These are phyloP conservation scores for Uloborus diversus DNA, from an alignment of 1,140 invertebrate genomes.

Conservation along the genomic window DNA sequence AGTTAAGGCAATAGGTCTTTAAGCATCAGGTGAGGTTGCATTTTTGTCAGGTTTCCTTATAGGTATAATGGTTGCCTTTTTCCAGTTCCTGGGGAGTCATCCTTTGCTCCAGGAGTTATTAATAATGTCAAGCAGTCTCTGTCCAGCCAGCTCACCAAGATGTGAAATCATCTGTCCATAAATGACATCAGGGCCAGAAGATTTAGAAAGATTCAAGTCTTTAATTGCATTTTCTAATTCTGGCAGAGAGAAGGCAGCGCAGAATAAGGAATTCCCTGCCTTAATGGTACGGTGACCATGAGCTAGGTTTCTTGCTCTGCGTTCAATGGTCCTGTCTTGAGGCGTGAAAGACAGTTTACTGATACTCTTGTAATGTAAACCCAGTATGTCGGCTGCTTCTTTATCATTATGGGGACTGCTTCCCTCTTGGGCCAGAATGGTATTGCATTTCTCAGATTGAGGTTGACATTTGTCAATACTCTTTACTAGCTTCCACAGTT, in stretches of 20 bases:
- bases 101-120: not conserved
- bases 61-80: not conserved
- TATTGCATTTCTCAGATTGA: not conserved
- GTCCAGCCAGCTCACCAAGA: too few species aligned
- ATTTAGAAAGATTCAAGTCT: too few species aligned
- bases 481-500: slow-evolving; percentile 21
- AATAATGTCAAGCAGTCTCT: too few species aligned
- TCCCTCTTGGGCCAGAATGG: not conserved
- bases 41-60: not conserved
- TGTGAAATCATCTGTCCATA: not conserved
- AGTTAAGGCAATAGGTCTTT: too few species aligned
- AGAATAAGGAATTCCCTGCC: not conserved
- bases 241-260: not conserved
- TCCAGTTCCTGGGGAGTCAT: not conserved
- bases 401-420: not conserved
- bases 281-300: not conserved
- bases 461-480: not conserved
- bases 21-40: not conserved
- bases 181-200: not conserved
- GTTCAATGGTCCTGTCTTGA: not conserved
- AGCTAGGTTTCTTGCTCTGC: not conserved
- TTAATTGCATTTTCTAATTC: not conserved
- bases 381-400: not conserved
- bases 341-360: too few species aligned
- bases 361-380: not conserved